phyloP scores from a whole-genome alignment of 2,113 vertebrate species.

The Megatriorchis doriae region DNA sequence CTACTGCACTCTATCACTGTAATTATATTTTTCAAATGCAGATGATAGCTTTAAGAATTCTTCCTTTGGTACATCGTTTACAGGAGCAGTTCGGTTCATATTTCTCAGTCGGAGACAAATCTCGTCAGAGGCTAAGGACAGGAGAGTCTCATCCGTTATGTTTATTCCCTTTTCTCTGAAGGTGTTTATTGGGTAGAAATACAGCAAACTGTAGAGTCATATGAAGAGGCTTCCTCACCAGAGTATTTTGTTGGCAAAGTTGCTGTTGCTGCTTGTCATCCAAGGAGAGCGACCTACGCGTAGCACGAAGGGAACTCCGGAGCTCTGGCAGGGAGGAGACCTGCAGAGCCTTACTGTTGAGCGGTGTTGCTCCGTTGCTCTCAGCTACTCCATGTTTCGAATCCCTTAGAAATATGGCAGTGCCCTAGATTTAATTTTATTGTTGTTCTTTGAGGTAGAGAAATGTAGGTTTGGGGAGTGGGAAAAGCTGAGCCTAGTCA shows the following conservation, averaged over 20 bases:
- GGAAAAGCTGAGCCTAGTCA: background rate
- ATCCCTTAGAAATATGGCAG: background rate
- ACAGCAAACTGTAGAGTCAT: background rate
- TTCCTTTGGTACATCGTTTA: background rate
- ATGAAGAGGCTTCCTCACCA: background rate
- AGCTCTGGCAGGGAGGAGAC: background rate
- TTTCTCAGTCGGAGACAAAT: background rate
- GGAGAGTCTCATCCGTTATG: background rate
- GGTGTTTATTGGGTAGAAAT: background rate
- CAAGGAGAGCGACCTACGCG: background rate
- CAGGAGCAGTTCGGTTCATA: background rate
- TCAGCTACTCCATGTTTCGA: background rate
- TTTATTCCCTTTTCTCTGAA: background rate
- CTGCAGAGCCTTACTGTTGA: background rate
- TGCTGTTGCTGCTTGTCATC: background rate
- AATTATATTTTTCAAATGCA: slow-evolving; percentile 43
- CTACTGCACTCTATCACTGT: background rate
- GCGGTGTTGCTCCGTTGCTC: background rate
- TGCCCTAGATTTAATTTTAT: background rate
- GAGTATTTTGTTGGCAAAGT: background rate
- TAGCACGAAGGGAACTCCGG: accelerated
- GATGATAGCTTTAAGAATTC: slow-evolving; percentile 11
- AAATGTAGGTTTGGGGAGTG: background rate
- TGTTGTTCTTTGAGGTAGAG: background rate
- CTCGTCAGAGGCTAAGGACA: background rate